Conservation (phyloP, 2,888 invertebrate species). For the Orthosia incerta region DNA sequence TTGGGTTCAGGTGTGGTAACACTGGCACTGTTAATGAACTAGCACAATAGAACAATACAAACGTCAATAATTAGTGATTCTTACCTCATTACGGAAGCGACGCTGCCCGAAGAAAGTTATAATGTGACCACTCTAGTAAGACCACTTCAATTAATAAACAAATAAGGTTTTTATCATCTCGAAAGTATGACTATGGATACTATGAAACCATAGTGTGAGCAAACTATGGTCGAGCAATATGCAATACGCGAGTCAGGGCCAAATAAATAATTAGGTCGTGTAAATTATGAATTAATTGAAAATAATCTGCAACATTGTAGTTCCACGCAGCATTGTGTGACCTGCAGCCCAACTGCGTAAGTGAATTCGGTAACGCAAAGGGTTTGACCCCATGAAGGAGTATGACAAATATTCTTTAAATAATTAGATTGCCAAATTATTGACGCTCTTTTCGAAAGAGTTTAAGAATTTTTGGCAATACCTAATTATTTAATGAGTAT, state of each 20-base stretch:
- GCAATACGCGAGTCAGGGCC: not conserved
- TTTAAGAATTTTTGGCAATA: no score
- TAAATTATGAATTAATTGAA: slow-evolving; percentile 3
- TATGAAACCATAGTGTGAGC: no score
- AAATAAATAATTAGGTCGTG: not conserved
- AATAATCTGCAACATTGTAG: not conserved
- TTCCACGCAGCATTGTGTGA: not conserved
- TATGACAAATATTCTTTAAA: no score
- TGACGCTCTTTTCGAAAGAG: no score
- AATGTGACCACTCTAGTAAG: slow-evolving; percentile 69
- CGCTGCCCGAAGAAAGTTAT: slow-evolving; percentile 69
- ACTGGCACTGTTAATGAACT: slow-evolving; percentile 71
- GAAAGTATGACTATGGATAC: not conserved
- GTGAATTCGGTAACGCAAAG: no score
- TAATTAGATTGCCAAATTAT: no score
- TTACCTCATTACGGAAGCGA: slow-evolving; percentile 75
- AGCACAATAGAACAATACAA: slow-evolving; percentile 74
- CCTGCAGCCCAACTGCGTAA: no score
- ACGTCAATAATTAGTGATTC: slow-evolving; percentile 72
- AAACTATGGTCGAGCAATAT: not conserved
- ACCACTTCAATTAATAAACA: slow-evolving; percentile 61
- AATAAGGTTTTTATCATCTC: not conserved
- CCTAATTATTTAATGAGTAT: no score
- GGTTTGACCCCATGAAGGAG: no score
- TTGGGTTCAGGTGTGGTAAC: slow-evolving; percentile 58